Evolutionary conservation across 2,888 invertebrate genomes (phyloP).

Genomic region (Scaptomyza tumidula): DNA sequence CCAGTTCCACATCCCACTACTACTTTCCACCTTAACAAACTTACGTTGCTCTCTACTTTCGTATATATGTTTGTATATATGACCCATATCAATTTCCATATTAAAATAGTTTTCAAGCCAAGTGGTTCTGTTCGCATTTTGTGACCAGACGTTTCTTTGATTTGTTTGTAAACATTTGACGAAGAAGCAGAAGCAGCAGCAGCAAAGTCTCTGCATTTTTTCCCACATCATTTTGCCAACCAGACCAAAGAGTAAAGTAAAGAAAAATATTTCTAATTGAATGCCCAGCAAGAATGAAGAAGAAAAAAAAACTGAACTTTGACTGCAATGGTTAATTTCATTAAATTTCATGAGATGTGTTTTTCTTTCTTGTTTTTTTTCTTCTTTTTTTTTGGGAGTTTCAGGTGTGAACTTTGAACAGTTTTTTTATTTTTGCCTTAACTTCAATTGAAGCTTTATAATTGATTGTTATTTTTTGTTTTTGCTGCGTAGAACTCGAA

Average conservation of each 20-base stretch:
- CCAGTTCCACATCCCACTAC: not conserved
- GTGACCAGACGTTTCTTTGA: conserved; percentile 57
- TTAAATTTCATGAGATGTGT: conserved; percentile 70
- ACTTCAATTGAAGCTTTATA: conserved; percentile 32
- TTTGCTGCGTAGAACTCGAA: conserved; percentile 6
- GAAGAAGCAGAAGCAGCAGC: not conserved
- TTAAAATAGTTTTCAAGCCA: conserved; percentile 65
- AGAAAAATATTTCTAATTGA: conserved; percentile 68
- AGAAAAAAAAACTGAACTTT: not conserved
- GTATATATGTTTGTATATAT: conserved; percentile 5
- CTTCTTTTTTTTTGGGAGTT: not conserved
- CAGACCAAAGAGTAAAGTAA: conserved; percentile 18
- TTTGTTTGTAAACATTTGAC: conserved; percentile 49
- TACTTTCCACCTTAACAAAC: not conserved
- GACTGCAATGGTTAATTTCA: conserved; percentile 63
- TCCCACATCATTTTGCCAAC: conserved; percentile 70
- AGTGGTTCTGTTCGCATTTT: conserved; percentile 24
- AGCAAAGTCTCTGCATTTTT: conserved; percentile 42
- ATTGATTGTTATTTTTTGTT: conserved; percentile 51
- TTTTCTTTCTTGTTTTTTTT: conserved; percentile 23
- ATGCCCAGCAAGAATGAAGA: conserved; percentile 55
- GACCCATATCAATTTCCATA: conserved; percentile 77
- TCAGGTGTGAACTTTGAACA: conserved; percentile 38
- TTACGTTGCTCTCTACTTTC: not conserved
- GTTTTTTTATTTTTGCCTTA: conserved; percentile 11